These are phyloP conservation scores for Elgaria multicarinata DNA, from an alignment of 2,113 vertebrate species.

Conservation along the genomic window DNA sequence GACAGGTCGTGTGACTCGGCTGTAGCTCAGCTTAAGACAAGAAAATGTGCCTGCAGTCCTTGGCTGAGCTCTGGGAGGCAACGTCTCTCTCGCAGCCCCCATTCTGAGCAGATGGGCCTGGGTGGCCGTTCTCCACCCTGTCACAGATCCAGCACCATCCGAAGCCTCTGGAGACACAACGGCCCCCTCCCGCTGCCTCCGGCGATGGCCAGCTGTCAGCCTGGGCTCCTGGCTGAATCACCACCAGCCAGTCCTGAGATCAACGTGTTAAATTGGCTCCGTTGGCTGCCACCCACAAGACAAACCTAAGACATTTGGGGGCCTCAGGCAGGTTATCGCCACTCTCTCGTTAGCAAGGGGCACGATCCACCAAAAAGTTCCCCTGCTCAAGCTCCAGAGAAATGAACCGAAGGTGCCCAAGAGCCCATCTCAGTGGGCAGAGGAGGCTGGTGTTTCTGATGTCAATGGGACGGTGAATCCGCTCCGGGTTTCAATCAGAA, in stretches of 20 bases:
- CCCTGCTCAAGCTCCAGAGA: not conserved
- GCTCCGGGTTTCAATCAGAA: too few species aligned
- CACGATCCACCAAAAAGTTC: not conserved
- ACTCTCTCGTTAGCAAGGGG: too few species aligned
- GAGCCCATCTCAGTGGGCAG: not conserved
- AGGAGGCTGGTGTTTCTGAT: too few species aligned
- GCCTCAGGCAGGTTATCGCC: not conserved
- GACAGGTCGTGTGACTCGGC: not conserved
- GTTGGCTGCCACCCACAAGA: not conserved
- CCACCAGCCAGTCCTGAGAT: not conserved
- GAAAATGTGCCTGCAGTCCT: not conserved
- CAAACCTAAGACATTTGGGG: too few species aligned
- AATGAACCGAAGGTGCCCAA: not conserved
- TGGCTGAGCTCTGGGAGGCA: too few species aligned
- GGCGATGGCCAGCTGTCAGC: not conserved
- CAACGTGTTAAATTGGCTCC: not conserved
- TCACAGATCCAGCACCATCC: not conserved
- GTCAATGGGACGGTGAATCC: too few species aligned
- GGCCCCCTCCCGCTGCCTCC: not conserved
- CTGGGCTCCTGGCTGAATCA: not conserved
- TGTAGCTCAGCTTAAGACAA: not conserved
- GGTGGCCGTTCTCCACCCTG: not conserved
- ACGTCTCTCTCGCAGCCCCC: too few species aligned
- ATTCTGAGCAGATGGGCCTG: not conserved
- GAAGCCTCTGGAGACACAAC: not conserved